Base-by-base conservation (phyloP, 2,797 vertebrate species). In the Anableps anableps region DNA sequence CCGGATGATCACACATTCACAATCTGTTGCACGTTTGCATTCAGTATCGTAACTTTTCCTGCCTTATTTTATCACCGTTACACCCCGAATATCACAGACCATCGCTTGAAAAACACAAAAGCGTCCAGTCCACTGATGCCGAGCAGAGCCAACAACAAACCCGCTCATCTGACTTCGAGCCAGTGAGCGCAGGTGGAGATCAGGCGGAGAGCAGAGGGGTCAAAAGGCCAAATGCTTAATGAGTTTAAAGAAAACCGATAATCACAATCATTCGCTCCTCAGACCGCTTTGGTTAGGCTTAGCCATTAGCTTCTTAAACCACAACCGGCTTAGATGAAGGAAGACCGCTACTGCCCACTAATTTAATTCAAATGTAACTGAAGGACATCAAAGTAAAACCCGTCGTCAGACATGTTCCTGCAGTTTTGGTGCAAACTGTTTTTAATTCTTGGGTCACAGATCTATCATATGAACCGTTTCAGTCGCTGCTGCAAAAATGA, bases 201-300 rank as follows among this genome's bases (percentile, higher is more conserved):
- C 58, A 83, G 78, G 73, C 72, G 11, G 31, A 47, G 74, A 71
- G 31, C 34, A 26, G 34, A 29, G 21, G 82, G 79, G 78, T 50
- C 73, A 78, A 31, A 19, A 74, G 79, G 72, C 80, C 74, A 77
- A 74, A 60, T 38, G 68, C 50, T 66, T 78, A 81, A 86, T 29
- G n/a, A 77, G 80, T 78, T 86, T 86, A 74, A 60, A 58, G 71
- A n/a, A 58, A 77, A 79, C 43, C 74, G 82, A 74, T 50, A 36
- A 76, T 76, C 68, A 64, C 53, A 76, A 55, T 68, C 6, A 31
- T 41, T 38, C 38, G 26, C 68, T 77, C 38, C n/a, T 77, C 73
- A 41, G 62, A 47, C 19, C 21, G 45, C 58, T 80, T 55, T 79
- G 77, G 75, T 79, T n/a, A 62, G 60, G 78, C 75, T 86, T 51